These are phyloP conservation scores for Vespertilio murinus DNA, from an alignment of 2,797 vertebrate genomes.

Conservation along the genomic window DNA sequence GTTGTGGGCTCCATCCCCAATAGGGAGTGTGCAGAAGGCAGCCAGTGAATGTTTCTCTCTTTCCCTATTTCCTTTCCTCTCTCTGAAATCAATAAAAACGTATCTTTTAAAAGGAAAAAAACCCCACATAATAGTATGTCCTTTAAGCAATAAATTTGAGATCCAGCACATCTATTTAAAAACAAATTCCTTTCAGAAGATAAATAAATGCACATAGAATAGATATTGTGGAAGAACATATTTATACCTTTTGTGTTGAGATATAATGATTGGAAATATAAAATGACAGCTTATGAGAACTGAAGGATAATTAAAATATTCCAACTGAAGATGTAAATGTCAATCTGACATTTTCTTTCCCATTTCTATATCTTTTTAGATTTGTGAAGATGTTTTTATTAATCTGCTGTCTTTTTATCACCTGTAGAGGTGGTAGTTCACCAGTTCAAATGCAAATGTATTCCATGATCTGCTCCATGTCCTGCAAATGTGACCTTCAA, in stretches of 20 bases:
- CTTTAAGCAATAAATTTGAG: background rate
- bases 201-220: background rate
- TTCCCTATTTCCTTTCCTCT: too few species aligned
- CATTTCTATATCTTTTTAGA: background rate
- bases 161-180: background rate
- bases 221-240: background rate
- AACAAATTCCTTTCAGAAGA: background rate
- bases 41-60: too few species aligned
- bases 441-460: conserved; percentile 47
- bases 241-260: background rate
- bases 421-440: background rate
- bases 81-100: too few species aligned
- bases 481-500: conserved; percentile 52
- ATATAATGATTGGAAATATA: background rate
- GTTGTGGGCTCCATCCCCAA: too few species aligned
- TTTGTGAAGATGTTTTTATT: conserved; percentile 29
- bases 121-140: background rate
- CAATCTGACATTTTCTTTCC: conserved; percentile 63
- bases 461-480: background rate
- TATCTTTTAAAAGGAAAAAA: background rate
- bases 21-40: too few species aligned
- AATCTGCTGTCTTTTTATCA: conserved; percentile 35
- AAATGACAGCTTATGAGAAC: background rate
- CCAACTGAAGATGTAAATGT: conserved; percentile 59
- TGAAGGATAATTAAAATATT: conserved; percentile 52